Base-by-base conservation (phyloP, 2,888 invertebrate species). In the Athripsodes cinereus region DNA sequence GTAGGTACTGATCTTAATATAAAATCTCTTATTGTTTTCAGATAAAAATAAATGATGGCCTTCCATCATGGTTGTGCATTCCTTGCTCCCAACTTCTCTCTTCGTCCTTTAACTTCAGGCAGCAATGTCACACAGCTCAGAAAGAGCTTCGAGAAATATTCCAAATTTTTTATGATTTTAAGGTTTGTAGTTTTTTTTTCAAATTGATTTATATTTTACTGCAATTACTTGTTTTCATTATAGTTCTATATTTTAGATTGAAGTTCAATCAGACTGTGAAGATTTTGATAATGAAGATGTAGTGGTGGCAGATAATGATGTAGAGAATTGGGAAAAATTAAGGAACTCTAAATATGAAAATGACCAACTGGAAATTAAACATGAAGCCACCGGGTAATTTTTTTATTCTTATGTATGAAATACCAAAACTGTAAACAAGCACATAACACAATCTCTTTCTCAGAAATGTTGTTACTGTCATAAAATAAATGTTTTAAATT, bases 21-120 rank as follows among this genome's bases (percentile, higher is more conserved):
- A 8, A 47, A 11, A 16, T 2, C 2, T 46, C 11, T 48, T 16
- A 48, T 26, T 21, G n/a, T 51, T 53, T 10, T 8, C 54, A 62
- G 62, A 59, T 62, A 19, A 22, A 26, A 16, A 34, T 20, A 2
- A 54, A 52, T 26, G 63, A 63, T 40, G 59, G 56, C 8, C 52
- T 63, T 6, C 61, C 63, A 5, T 57, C 57, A 1, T n/a, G 34
- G 19, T 58, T 64, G 16, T 65, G 64, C 19, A n/a, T 44, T 3
- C 53, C 58, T 6, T 65, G 66, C 59, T 58, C 61, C 1, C 55
- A 26, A 22, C 64, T 60, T 26, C 52, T 66, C 2, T 31, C 55
- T 2, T 44, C 57, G 21, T 60, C 64, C 44, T 62, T 58, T 20
- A 53, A 52, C 11, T 66, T 66, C 54, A 61, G 62, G 35, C 56